These are phyloP conservation scores for Mizuhopecten yessoensis DNA, from an alignment of 1,140 invertebrate species.

Conservation along the genomic window DNA sequence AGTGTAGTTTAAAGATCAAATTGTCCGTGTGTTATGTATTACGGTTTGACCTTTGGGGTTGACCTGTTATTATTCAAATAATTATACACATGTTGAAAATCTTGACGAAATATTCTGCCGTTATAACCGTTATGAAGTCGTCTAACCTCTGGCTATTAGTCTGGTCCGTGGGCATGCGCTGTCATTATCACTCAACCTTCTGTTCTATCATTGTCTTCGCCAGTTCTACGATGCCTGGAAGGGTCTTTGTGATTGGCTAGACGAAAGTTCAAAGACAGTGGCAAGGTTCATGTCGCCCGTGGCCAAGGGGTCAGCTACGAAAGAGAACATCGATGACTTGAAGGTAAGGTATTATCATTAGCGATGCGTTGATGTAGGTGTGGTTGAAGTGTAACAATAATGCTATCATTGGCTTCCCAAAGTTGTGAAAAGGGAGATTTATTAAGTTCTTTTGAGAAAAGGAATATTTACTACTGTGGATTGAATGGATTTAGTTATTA, in stretches of 20 bases:
- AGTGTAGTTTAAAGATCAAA: no score
- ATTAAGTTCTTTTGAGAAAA: no score
- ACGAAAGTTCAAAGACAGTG: slow-evolving; percentile 92
- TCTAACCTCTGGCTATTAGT: not conserved
- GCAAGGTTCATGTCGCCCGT: slow-evolving; percentile 84
- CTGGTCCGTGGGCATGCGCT: not conserved
- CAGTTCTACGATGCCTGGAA: slow-evolving; percentile 95
- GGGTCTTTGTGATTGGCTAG: slow-evolving; percentile 90
- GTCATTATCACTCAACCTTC: not conserved
- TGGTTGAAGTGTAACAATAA: not conserved
- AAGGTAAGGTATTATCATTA: slow-evolving; percentile 72
- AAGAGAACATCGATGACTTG: slow-evolving; percentile 81
- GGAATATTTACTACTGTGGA: no score
- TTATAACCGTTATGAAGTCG: no score
- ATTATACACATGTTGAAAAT: no score
- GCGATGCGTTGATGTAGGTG: not conserved
- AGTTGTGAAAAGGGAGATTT: no score
- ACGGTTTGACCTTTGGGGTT: no score
- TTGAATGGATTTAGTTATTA: no score
- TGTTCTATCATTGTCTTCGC: slow-evolving; percentile 58
- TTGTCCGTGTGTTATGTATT: no score
- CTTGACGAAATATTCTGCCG: no score
- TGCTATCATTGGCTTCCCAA: no score
- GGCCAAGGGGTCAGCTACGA: slow-evolving; percentile 69
- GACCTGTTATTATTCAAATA: no score